Evolutionary conservation across 2,113 vertebrate genomes (phyloP).

Genomic region (Benitochromis conjunctus): DNA sequence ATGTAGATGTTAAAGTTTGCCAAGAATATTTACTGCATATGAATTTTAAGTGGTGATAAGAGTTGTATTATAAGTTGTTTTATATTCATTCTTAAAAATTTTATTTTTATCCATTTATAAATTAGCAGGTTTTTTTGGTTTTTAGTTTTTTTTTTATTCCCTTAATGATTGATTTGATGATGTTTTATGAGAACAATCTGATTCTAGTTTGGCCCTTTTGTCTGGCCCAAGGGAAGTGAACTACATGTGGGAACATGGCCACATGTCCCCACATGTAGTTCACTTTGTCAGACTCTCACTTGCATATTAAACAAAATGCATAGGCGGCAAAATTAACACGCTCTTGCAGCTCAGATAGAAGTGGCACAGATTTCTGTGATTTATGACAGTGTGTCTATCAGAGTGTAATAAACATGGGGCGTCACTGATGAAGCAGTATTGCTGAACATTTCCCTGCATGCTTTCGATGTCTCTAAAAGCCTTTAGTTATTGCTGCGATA

Average conservation of each 20-base stretch:
- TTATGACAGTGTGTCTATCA: not conserved
- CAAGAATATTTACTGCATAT: not conserved
- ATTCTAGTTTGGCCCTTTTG: not conserved
- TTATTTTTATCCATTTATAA: not conserved
- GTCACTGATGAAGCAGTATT: not conserved
- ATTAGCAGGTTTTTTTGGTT: not conserved
- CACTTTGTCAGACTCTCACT: not conserved
- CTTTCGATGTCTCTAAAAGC: not conserved
- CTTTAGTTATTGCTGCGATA: not conserved
- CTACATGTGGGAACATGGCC: not conserved
- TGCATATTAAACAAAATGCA: not conserved
- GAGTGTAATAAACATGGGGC: not conserved
- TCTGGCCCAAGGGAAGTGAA: not conserved
- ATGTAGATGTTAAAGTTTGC: not conserved
- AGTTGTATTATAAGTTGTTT: not conserved
- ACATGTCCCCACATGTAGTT: not conserved
- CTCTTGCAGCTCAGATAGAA: not conserved
- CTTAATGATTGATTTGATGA: not conserved
- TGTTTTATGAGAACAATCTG: not conserved
- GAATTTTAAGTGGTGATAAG: not conserved
- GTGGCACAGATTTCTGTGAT: not conserved
- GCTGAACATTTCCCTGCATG: not conserved
- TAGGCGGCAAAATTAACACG: not conserved
- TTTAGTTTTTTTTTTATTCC: not conserved
- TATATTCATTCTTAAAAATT: not conserved